A percentile compares a stretch with the other conserved stretches of the same genome.
Conservation (phyloP, 2,888 invertebrate genomes). For the Meandrusa payeni region DNA sequence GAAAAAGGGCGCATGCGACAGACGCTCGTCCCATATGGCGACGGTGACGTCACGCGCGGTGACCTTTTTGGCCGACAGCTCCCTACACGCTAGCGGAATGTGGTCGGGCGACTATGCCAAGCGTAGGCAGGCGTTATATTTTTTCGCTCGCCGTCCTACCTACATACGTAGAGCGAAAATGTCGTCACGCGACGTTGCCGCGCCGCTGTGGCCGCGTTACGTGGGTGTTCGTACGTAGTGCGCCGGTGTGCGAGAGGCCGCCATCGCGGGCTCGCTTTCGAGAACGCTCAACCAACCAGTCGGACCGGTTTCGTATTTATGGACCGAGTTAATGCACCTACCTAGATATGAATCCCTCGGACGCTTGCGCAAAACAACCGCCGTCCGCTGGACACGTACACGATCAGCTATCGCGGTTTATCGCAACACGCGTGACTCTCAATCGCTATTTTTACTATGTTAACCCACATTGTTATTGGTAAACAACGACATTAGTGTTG, state of each 20-base stretch:
- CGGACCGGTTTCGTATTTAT: constrained; percentile 77
- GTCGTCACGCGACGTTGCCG: constrained; percentile 82
- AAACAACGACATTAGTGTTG: constrained; percentile 45
- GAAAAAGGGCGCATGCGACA: constrained; percentile 54
- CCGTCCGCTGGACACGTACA: constrained; percentile 52
- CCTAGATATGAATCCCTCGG: constrained; percentile 71
- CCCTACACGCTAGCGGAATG: constrained; percentile 75
- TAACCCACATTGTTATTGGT: constrained; percentile 53
- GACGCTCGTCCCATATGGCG: constrained; percentile 67
- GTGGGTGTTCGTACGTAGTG: constrained; percentile 69
- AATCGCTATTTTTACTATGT: constrained; percentile 46
- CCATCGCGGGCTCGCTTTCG: constrained; percentile 72
- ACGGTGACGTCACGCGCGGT: constrained; percentile 70
- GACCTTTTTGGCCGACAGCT: constrained; percentile 75
- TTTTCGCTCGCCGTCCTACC: constrained; percentile 73
- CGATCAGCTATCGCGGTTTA: constrained; percentile 50
- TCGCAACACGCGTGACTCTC: constrained; percentile 47
- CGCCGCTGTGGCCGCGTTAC: constrained; percentile 61
- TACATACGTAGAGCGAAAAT: constrained; percentile 80
- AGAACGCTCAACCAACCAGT: constrained; percentile 79
- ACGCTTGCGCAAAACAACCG: constrained; percentile 70
- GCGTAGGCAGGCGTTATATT: constrained; percentile 76
- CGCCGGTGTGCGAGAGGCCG: constrained; percentile 68
- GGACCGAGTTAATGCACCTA: constrained; percentile 76
- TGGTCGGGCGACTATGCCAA: constrained; percentile 75